Conservation (phyloP, 2,797 vertebrate species). For the Cheracebus regulus region DNA sequence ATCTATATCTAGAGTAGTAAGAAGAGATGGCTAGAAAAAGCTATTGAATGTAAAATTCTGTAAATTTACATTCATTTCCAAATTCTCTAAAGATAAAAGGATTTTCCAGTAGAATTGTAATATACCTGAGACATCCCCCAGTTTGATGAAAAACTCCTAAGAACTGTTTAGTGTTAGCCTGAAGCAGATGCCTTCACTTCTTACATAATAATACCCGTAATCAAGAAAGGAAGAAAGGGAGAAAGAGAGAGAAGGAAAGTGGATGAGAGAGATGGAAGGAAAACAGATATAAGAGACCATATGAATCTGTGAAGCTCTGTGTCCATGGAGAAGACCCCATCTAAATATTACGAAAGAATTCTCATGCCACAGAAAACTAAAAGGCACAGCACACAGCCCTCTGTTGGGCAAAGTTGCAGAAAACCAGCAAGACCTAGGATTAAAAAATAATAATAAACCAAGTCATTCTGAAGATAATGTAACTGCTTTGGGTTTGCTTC, state of each 20-base stretch:
- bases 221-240: background rate
- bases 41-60: background rate
- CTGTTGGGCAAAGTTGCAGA: background rate
- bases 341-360: background rate
- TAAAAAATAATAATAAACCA: background rate
- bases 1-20: background rate
- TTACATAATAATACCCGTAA: background rate
- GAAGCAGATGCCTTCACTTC: background rate
- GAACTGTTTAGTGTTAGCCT: background rate
- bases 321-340: background rate
- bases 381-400: background rate
- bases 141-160: background rate
- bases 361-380: background rate
- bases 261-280: background rate
- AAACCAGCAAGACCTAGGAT: background rate
- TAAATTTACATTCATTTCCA: background rate
- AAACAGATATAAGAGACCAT: background rate
- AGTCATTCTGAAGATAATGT: background rate
- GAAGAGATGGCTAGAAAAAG: background rate
- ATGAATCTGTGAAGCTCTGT: accelerated
- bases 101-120: background rate
- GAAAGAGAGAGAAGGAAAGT: background rate
- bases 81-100: background rate
- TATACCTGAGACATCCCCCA: background rate
- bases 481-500: background rate